Base-by-base conservation (phyloP, 1,140 invertebrate genomes). In the Leptinotarsa defecta region DNA sequence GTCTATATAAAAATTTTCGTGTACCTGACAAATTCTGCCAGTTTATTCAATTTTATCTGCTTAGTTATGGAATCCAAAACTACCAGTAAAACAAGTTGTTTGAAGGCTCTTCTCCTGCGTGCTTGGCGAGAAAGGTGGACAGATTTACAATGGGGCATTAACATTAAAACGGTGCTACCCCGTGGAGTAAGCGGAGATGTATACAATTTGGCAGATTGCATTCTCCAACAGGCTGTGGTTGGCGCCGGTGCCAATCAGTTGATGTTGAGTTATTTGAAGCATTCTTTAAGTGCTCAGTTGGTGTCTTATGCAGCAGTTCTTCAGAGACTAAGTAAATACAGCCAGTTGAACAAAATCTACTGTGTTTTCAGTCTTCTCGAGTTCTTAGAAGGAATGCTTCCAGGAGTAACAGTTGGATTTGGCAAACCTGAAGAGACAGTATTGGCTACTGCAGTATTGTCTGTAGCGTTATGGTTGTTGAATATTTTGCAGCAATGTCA, bases 121-220 rank as follows among this genome's bases (percentile, higher is more conserved):
- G 96, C 96, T 62, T 98, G 96, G 96, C 88, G 95, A 81, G 96
- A 98, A 87, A 88, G 96, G 71, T 98, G 96, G 96, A 93, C 93
- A 13, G 96, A 98, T 87, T 90, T 97, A 34, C 94, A 97, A 86
- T 98, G 96, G 96, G 96, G 96, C 43, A 96, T 97, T 75, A 94
- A 97, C 84, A 95, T 98, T 48, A 97, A 98, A 89, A 94, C 93
- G 24, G 94, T 86, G 11, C 77, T 96, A 76, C 94, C 94, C 1
- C 86, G 94, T 85, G 94, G 95, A 48, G 94, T 96, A 1, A 95
- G 93, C 82, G 95, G 95, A 19, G 95, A 96, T 90, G 92, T 96
- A 1, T 96, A 96, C 84, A 95, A 96, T 87, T 87, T 97, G 76
- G 94, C 95, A 61, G 96, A 98, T 85, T 96, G 95, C 86, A 94